phyloP scores from a whole-genome alignment of 2,797 vertebrate species.

The Pelochelys cantorii region DNA sequence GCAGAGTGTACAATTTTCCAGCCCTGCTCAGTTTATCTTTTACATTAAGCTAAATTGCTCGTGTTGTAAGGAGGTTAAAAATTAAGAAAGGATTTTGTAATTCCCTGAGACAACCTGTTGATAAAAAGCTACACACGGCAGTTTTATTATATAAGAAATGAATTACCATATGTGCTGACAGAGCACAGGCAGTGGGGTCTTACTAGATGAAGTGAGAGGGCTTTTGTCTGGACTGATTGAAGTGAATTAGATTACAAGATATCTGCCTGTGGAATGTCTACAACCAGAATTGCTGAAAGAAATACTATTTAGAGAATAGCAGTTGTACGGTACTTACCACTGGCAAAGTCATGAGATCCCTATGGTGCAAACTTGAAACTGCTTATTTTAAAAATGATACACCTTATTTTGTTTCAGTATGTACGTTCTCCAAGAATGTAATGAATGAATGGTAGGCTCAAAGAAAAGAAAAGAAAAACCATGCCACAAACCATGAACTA shows the following conservation, averaged over 20 bases:
- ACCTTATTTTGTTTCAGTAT: background rate
- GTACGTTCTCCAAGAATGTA: conserved; percentile 24
- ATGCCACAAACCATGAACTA: no score
- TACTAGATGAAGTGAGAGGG: conserved; percentile 39
- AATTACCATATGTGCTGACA: conserved; percentile 39
- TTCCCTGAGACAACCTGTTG: conserved; percentile 27
- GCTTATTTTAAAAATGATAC: conserved; percentile 18
- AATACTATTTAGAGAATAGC: conserved; percentile 9
- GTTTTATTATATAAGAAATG: background rate
- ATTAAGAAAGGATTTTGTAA: conserved; percentile 35
- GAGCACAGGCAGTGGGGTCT: conserved; percentile 37
- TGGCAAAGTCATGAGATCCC: background rate
- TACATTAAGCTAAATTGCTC: background rate
- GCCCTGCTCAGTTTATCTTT: background rate
- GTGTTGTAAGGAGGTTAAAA: conserved; percentile 18
- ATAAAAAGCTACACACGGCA: conserved; percentile 44
- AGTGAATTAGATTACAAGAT: conserved; percentile 63
- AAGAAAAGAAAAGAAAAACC: background rate
- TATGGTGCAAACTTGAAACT: rapidly evolving
- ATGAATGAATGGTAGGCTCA: background rate
- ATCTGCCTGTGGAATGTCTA: conserved; percentile 37
- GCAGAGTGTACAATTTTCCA: background rate
- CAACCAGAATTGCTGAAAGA: conserved; percentile 15
- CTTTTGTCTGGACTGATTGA: conserved; percentile 67
- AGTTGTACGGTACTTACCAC: background rate